These are phyloP conservation scores for Megaustenia siamemsis DNA, from an alignment of 2,888 invertebrate genomes.

Conservation along the genomic window DNA sequence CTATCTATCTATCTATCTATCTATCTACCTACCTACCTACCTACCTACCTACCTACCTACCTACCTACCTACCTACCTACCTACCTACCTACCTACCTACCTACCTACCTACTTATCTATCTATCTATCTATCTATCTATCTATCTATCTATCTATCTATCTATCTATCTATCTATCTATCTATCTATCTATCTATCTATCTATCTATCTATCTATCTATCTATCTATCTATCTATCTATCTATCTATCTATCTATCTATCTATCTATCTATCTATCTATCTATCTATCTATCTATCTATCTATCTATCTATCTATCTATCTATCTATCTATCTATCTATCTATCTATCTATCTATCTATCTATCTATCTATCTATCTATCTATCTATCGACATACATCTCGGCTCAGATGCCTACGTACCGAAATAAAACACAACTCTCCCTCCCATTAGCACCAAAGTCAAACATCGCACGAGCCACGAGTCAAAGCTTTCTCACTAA, in stretches of 20 bases:
- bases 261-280: background rate
- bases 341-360: constrained; percentile 23
- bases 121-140: background rate
- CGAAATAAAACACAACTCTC: background rate
- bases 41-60: constrained; percentile 6
- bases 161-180: constrained; percentile 6
- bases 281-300: background rate
- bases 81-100: background rate
- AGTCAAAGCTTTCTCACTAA: too few relatives aligned
- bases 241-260: background rate
- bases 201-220: background rate
- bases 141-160: background rate
- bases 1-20: constrained; percentile 12
- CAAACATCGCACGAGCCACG: too few relatives aligned
- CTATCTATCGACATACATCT: constrained; percentile 3
- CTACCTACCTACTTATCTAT: background rate
- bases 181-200: background rate
- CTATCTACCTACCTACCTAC: constrained; percentile 9
- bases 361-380: constrained; percentile 21
- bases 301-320: background rate
- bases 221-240: constrained; percentile 8
- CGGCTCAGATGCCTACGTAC: background rate
- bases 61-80: background rate
- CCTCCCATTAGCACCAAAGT: background rate
- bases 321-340: constrained; percentile 21